These are phyloP conservation scores for Falcaria lacertinaria DNA, from an alignment of 2,888 invertebrate genomes.

Conservation along the genomic window DNA sequence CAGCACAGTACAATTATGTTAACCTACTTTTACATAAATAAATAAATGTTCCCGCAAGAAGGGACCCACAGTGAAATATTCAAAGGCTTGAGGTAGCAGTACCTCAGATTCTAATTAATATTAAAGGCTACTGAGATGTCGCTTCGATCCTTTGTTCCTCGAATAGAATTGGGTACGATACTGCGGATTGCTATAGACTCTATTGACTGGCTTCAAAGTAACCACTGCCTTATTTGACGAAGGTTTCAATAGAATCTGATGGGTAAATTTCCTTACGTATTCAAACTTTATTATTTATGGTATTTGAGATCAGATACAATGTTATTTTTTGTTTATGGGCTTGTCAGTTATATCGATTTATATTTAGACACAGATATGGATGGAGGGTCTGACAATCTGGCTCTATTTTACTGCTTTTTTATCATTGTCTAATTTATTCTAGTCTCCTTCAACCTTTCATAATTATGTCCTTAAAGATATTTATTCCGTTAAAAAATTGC, in stretches of 20 bases:
- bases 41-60: slow-evolving; percentile 19
- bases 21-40: slow-evolving; percentile 5
- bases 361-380: too few relatives aligned
- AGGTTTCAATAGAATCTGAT: background rate
- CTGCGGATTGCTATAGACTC: background rate
- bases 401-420: too few relatives aligned
- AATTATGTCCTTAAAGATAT: too few relatives aligned
- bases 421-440: too few relatives aligned
- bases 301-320: too few relatives aligned
- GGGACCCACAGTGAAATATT: slow-evolving; percentile 42
- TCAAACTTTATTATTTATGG: too few relatives aligned
- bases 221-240: background rate
- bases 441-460: too few relatives aligned
- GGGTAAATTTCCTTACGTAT: too few relatives aligned
- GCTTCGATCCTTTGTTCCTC: slow-evolving; percentile 5
- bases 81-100: slow-evolving; percentile 31
- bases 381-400: too few relatives aligned
- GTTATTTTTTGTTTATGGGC: too few relatives aligned
- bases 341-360: too few relatives aligned
- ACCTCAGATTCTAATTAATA: slow-evolving; percentile 52
- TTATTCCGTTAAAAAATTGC: too few relatives aligned
- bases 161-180: background rate
- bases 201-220: background rate
- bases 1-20: slow-evolving; percentile 5
- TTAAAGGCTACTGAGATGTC: slow-evolving; percentile 33